Base-by-base conservation (phyloP, 2,113 vertebrate genomes). In the Xyliphius kryptos region DNA sequence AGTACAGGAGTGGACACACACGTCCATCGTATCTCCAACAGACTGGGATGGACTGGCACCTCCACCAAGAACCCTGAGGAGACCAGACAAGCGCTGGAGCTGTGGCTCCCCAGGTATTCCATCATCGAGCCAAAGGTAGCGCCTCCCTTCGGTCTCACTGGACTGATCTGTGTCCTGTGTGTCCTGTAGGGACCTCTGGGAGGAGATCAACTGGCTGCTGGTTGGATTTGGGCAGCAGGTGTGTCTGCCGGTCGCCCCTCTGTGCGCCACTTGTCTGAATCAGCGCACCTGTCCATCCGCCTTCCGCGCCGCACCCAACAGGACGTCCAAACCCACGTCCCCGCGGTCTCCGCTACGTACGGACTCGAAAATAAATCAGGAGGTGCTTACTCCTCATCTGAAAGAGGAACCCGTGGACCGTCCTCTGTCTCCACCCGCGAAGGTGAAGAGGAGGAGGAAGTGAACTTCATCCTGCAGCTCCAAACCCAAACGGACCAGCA, bases 221-320 rank as follows among this genome's bases (percentile, higher is more conserved):
- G 95, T 98, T 54, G 96, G 96, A 21, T 98, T 99, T 7, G 95
- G 96, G 50, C 96, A 99, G 81, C 95, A 97, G 82, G 86, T 88
- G 58, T 99, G 96, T 79, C 84, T 91, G 22, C 96, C 95, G 0
- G 47, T 92, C 40, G 81, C 52, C 26, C 96, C 96, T 0, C 86
- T 83, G 56, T 97, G 96, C 80, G 82, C 79, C 0, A 13, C 80
- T 53, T 99, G 96, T 83, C 88, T 97, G 74, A 97, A 94, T 76
- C 85, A 76, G 66, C 70, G 84, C 75, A 83, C 86, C 63, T 99
- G 96, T 73, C 95, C 93, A 0, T 85, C 89, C 2, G 89, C 92
- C n/a, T 77, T 82, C 75, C 69, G 70, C 41, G 36, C 3, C 60
- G 84, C 81, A 19, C 82, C 85, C 1, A 49, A 62, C 15, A 85